Base-by-base conservation (phyloP, 2,888 invertebrate species). In the Troides helena region DNA sequence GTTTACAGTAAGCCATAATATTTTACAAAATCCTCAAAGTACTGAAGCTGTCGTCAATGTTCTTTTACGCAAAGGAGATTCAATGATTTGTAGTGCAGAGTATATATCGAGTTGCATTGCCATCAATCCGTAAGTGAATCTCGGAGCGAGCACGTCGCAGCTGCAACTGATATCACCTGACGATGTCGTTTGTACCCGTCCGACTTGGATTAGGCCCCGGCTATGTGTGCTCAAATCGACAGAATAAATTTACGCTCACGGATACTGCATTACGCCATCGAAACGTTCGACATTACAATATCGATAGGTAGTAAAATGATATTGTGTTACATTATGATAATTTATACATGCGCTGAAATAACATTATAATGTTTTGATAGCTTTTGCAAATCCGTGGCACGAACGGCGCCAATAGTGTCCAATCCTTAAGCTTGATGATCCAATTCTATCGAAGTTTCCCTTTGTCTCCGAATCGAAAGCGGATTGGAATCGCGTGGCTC, bases 51-150 rank as follows among this genome's bases (percentile, higher is more conserved):
- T 23, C 58, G 43, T 59, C 30, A 46, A 64, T 64, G 60, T 70
- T 64, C 60, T 58, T 64, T 58, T n/a, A 39, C 21, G 62, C 30
- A 64, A 75, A 30, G 30, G 30, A 62, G 68, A 73, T 66, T 72
- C 71, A 75, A 80, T 81, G 86, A 85, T 85, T 85, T 85, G 82
- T 81, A 80, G 74, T 74, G 71, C 76, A 68, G 72, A 73, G 75
- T 80, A 76, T 78, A 80, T 85, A 87, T 88, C 82, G 81, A 79
- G 83, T 81, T 82, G 85, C 86, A 83, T 77, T 81, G 83, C 83
- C 81, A 89, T 89, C 88, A 87, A 88, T 87, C 84, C 78, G 81
- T 86, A 85, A 87, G 87, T 85, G 86, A 87, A 85, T 87, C 85
- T 81, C 81, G 80, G 64, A 74, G 73, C 73, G 73, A 77, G 81